Percentiles rank a stretch among this genome's conserved stretches.
Conservation (phyloP, 2,797 vertebrate species). For the Darevskia mixta region DNA sequence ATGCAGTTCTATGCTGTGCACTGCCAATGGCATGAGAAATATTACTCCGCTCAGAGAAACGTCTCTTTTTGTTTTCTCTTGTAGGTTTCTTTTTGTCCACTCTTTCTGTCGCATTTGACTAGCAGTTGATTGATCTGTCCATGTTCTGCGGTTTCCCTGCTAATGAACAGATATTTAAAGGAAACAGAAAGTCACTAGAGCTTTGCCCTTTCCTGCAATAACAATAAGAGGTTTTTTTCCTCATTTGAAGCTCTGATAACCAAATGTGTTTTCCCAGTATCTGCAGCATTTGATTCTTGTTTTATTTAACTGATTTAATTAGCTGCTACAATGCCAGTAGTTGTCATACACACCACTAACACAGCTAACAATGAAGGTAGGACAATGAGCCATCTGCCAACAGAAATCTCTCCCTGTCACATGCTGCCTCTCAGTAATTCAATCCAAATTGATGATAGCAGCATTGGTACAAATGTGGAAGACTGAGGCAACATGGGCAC, state of each 20-base stretch:
- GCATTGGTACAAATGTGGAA: constrained; percentile 4
- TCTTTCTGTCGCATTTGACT: constrained; percentile 53
- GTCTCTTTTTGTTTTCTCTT: constrained; percentile 20
- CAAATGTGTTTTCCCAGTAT: constrained; percentile 35
- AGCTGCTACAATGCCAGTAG: constrained; percentile 39
- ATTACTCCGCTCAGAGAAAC: constrained; percentile 51
- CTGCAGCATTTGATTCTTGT: background rate
- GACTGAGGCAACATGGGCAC: constrained; percentile 12
- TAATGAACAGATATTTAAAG: constrained; percentile 45
- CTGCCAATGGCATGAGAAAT: constrained; percentile 55
- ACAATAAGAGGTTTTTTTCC: background rate
- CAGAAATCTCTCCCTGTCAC: constrained; percentile 29
- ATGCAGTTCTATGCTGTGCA: constrained; percentile 44
- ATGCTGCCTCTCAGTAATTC: constrained; percentile 28
- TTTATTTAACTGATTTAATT: constrained; percentile 40
- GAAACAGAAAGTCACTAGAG: constrained; percentile 32
- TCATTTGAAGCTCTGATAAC: constrained; percentile 18
- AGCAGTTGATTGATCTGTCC: constrained; percentile 29
- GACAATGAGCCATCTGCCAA: constrained; percentile 45
- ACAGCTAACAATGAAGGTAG: constrained; percentile 20
- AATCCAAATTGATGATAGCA: constrained; percentile 35
- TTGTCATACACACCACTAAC: constrained; percentile 31
- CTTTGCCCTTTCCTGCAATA: constrained; percentile 39
- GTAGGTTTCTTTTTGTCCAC: constrained; percentile 38
- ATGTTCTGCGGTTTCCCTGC: constrained; percentile 29